These are phyloP conservation scores for Struthio camelus DNA, from an alignment of 2,113 vertebrate species.

Conservation along the genomic window DNA sequence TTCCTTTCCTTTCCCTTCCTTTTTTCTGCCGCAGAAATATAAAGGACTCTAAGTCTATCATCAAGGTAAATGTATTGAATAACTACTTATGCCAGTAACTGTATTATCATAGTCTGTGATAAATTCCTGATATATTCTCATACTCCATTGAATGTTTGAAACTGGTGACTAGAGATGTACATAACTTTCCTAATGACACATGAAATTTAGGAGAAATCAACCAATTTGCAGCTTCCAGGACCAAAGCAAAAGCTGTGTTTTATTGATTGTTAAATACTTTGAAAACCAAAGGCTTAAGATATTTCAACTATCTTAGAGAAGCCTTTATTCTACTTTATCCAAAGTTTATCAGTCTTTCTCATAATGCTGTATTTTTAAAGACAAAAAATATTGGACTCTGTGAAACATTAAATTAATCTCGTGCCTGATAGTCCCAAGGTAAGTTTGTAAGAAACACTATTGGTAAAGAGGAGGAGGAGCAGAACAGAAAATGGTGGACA, in stretches of 20 bases:
- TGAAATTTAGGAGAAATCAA: background rate
- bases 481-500: background rate
- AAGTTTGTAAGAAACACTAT: background rate
- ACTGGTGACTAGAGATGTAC: background rate
- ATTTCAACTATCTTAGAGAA: background rate
- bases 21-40: conserved; percentile 13
- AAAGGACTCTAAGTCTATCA: background rate
- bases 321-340: background rate
- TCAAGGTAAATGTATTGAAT: background rate
- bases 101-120: background rate
- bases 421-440: background rate
- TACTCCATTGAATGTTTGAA: background rate
- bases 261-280: background rate
- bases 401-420: background rate
- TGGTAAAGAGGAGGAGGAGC: background rate
- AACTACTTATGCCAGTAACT: background rate
- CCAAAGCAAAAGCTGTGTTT: background rate
- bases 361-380: background rate
- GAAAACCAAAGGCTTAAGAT: background rate
- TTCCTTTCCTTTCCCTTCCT: no score
- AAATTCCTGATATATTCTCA: background rate
- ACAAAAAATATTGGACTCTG: background rate
- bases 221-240: background rate
- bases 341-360: background rate
- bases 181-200: background rate